Conservation (phyloP, 2,113 vertebrate genomes). For the Hyperopisus bebe region DNA sequence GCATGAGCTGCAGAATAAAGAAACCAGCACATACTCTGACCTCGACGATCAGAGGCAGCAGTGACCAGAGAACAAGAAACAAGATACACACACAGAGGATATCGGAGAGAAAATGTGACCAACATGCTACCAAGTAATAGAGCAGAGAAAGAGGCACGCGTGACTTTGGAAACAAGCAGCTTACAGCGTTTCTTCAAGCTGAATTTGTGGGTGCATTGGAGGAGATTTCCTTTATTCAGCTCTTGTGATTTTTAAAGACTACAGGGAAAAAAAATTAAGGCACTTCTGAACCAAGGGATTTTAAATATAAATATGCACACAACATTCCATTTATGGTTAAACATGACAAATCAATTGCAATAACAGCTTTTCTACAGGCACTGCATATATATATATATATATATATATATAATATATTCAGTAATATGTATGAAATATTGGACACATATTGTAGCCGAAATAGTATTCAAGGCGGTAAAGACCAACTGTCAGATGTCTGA, state of each 20-base stretch:
- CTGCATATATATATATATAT: conserved; percentile 2
- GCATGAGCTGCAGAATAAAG: background rate
- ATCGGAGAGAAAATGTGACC: conserved; percentile 20
- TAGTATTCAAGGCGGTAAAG: background rate
- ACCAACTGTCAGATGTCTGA: background rate
- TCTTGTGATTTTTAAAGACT: background rate
- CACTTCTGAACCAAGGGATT: conserved; percentile 12
- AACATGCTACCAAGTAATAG: background rate
- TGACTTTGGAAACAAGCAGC: conserved; percentile 5
- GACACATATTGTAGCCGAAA: background rate
- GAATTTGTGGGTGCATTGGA: background rate
- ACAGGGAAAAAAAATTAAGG: conserved; percentile 18
- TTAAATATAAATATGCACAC: background rate
- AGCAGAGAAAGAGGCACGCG: conserved; percentile 17
- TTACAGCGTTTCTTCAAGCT: background rate
- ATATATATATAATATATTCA: no score
- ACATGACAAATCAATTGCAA: background rate
- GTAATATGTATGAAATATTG: background rate
- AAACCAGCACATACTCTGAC: background rate
- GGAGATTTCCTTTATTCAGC: background rate
- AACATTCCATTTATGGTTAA: conserved; percentile 1
- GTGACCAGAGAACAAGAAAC: background rate
- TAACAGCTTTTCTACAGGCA: background rate
- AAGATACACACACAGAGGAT: conserved; percentile 17
- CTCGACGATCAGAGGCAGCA: background rate